These are phyloP conservation scores for Actinia tenebrosa DNA, from an alignment of 64 coral and sea anemone species.

Conservation along the genomic window DNA sequence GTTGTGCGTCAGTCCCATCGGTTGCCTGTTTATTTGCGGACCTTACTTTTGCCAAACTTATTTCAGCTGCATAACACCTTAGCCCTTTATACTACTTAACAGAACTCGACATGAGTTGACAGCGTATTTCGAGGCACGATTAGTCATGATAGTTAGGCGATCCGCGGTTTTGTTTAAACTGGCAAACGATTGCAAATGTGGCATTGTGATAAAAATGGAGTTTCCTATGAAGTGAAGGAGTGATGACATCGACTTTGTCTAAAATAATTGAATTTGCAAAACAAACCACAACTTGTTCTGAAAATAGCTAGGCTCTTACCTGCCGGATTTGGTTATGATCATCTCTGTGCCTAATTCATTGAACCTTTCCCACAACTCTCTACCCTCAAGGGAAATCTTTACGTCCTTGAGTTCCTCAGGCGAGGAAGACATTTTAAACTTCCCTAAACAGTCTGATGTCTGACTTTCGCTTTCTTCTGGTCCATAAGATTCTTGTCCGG, in stretches of 20 bases:
- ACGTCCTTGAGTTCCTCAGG: constrained; percentile 58
- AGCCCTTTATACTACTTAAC: background rate
- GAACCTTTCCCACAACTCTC: constrained; percentile 95
- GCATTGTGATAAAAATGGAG: background rate
- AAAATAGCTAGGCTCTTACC: constrained; percentile 33
- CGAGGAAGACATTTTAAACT: background rate
- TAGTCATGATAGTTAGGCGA: background rate
- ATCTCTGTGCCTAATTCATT: constrained; percentile 98
- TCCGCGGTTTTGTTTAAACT: background rate
- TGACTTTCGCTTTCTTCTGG: background rate
- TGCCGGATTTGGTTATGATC: constrained; percentile 99
- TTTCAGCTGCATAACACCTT: background rate
- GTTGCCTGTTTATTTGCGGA: background rate
- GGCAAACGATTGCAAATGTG: background rate
- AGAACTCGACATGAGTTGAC: background rate
- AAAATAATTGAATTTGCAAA: background rate
- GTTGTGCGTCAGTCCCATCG: background rate
- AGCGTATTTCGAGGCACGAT: background rate
- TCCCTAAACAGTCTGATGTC: background rate
- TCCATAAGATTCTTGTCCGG: background rate
- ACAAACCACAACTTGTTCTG: background rate
- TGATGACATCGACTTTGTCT: constrained; percentile 19
- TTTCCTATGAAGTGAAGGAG: background rate
- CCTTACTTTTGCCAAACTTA: background rate
- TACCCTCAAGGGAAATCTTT: constrained; percentile 67